Evolutionary conservation across 2,888 invertebrate genomes (phyloP).

Genomic region (Volucella inflata): DNA sequence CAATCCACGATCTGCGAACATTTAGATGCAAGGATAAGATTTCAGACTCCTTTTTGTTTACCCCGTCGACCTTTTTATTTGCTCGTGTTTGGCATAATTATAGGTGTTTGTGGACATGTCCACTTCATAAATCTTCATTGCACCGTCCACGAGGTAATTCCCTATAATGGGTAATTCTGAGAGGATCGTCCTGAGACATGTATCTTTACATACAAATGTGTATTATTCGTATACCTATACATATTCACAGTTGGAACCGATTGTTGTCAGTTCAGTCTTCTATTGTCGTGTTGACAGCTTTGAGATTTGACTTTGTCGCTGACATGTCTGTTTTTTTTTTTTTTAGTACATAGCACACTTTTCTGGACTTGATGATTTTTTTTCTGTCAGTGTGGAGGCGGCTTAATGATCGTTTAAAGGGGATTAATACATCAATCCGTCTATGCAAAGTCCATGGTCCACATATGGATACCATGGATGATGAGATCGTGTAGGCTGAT

Average conservation of each 20-base stretch:
- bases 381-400: conserved; percentile 47
- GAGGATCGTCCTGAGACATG: conserved; percentile 56
- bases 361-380: not conserved
- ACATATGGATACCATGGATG: conserved; percentile 46
- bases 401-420: conserved; percentile 70
- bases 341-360: not conserved
- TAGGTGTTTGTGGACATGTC: conserved; percentile 76
- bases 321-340: conserved; percentile 38
- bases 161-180: conserved; percentile 69
- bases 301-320: conserved; percentile 54
- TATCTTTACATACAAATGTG: not conserved
- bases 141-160: conserved; percentile 70
- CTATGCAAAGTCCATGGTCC: conserved; percentile 62
- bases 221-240: not conserved
- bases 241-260: no score
- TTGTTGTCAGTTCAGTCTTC: conserved; percentile 8
- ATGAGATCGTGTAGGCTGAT: conserved; percentile 61
- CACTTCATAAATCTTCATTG: conserved; percentile 76
- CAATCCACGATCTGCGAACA: conserved; percentile 29
- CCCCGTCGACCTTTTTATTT: conserved; percentile 32
- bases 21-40: conserved; percentile 70
- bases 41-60: conserved; percentile 20
- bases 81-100: conserved; percentile 70
- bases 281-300: conserved; percentile 70
- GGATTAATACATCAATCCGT: conserved; percentile 72